Evolutionary conservation across 92 coral and sea anemone species (phyloP).

Genomic region (Bergia puertoricense): DNA sequence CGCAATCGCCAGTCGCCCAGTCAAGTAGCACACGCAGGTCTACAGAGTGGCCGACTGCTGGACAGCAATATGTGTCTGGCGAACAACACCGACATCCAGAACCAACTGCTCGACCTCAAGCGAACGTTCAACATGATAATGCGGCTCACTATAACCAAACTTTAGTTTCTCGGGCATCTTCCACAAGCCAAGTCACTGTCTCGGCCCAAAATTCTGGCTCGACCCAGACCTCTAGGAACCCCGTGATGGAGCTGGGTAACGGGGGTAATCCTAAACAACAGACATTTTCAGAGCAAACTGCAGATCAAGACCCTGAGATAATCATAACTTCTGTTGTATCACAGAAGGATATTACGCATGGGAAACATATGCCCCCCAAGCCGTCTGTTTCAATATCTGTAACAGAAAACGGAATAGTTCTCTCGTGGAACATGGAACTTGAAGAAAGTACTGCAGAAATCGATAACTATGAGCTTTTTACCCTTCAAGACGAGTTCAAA

Average conservation of each 20-base stretch:
- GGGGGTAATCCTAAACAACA: neutral
- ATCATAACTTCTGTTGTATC: conserved; percentile 31
- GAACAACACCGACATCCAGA: neutral
- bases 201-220: neutral
- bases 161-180: neutral
- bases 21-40: neutral
- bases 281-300: neutral
- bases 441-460: conserved; percentile 65
- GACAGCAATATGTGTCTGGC: neutral
- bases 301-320: conserved; percentile 30
- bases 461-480: conserved; percentile 86
- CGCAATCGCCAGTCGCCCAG: neutral
- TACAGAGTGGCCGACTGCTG: neutral
- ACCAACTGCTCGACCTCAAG: neutral
- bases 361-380: conserved; percentile 60
- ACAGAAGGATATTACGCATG: neutral
- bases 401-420: conserved; percentile 81
- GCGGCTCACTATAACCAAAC: neutral
- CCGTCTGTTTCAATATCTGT: conserved; percentile 89
- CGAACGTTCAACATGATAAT: neutral
- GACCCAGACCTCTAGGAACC: neutral
- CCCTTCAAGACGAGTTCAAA: conserved; percentile 80
- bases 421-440: conserved; percentile 89
- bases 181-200: neutral
- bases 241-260: neutral